Base-by-base conservation (phyloP, 92 coral and sea anemone species). In the Isaurus tuberculatus region DNA sequence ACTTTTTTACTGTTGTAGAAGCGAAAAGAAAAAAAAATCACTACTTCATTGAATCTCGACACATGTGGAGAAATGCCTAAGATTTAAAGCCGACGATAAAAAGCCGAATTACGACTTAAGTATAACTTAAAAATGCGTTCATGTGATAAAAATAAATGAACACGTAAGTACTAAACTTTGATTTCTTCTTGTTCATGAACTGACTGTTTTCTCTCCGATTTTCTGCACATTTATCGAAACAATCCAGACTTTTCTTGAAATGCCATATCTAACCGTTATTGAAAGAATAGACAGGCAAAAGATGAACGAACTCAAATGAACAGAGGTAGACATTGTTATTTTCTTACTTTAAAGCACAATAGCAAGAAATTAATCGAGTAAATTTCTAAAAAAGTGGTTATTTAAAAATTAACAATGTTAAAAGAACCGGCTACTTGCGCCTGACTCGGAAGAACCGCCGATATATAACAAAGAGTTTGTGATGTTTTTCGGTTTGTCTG, bases 401-500 rank as follows among this genome's bases (percentile, higher is more conserved):
- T 51, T 51, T n/a, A 51, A 51, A 51, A 51, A 2, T 5, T 16
- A 51, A 2, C 60, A 15, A 2, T 51, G 20, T n/a, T 17, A 51
- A 19, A 5, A 51, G 6, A 51, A 16, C 5, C 19, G 20, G 20
- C 60, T 51, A 22, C 60, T 51, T 51, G 26, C 8, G 23, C 17
- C 10, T 68, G 73, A 68, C 20, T 51, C 23, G 60, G 20, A 51
- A 16, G 20, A 51, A 22, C 4, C 23, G 60, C 60, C 60, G 60
- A 51, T 15, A n/a, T n/a, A n/a, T n/a, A 22, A 51, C 60, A n/a
- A 51, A 51, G 60, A 51, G 4, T 3, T n/a, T 51, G 60, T 51
- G 60, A 51, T 34, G 32, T 68, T 68, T 68, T 37, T 68, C 20
- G 60, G 60, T 16, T 19, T 51, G 22, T 51, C 58, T 51, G 58